Evolutionary conservation across 2,113 vertebrate genomes (phyloP), one percentile per base, ranked within the genome.

Genomic region (Xiphias gladius): DNA sequence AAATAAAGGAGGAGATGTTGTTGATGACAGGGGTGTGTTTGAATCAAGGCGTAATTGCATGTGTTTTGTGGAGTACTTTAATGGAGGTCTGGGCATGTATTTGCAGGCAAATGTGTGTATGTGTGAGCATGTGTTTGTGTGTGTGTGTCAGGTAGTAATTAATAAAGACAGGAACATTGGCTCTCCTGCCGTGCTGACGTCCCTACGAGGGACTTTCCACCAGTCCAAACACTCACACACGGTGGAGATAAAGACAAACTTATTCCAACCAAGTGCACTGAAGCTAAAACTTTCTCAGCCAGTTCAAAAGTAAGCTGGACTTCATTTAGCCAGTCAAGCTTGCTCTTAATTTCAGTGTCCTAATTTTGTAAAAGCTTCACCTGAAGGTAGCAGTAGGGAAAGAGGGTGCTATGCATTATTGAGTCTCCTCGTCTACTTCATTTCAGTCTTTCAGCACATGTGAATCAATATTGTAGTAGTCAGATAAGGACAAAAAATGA

Each of bases 91-190:
- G 65, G 39, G 58, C 39, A 22, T 48, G 37, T 76, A 61, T 86
- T 77, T 77, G 83, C 28, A n/a, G 16, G 37, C 26, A 26, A 41
- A 65, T 68, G 62, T 73, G 66, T 71, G 80, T 22, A 7, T 64
- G 66, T 52, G 59, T 70, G 28, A 66, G 73, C 4, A 7, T 41
- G 64, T 46, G 24, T 55, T 26, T 80, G 78, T 74, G 67, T 78
- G 73, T 83, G 65, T 43, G 71, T 93, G 90, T 88, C 88, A 92
- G 90, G 87, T 90, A 78, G 91, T 94, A 94, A 94, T 95, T 95
- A 93, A 91, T 90, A 94, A 92, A 92, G 94, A 94, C 93, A 85
- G 85, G 92, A 94, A 94, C 92, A 92, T 86, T 89, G 83, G 85
- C 85, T 92, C 62, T 90, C 86, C 80, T 76, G 91, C 85, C 88